Conservation (phyloP, 2,113 vertebrate species). For the Paedocypris sp. region DNA sequence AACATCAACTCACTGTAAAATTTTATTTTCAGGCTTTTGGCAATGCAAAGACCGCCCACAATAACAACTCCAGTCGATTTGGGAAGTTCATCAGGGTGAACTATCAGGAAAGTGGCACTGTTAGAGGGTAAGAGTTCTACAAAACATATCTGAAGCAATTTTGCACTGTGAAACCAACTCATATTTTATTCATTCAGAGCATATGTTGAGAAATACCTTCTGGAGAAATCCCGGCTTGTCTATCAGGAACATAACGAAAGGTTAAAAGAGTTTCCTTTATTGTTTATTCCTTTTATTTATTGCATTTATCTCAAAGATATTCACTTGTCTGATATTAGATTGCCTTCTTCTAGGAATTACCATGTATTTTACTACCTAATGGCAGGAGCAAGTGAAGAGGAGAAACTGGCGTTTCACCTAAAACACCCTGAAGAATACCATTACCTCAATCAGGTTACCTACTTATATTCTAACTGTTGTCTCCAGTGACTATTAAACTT, state of each 20-base stretch:
- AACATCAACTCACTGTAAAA: no score
- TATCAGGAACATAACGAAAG: constrained; percentile 97
- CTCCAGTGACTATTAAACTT: no score
- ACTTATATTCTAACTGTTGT: no score
- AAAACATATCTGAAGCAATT: neutral
- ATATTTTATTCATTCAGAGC: constrained; percentile 64
- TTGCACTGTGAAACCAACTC: neutral
- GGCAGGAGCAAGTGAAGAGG: constrained; percentile 90
- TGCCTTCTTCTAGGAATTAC: constrained; percentile 79
- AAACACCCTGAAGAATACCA: constrained; percentile 91
- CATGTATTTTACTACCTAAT: constrained; percentile 99
- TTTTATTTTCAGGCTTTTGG: constrained; percentile 99
- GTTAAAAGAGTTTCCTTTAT: constrained; percentile 46
- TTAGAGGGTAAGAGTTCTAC: constrained; percentile 76
- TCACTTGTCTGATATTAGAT: constrained; percentile 4
- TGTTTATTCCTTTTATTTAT: neutral
- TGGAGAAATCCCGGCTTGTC: constrained; percentile 94
- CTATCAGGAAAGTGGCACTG: constrained; percentile 95
- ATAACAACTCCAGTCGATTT: constrained; percentile 98
- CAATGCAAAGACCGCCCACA: constrained; percentile 96
- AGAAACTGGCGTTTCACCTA: constrained; percentile 84
- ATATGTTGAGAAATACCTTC: constrained; percentile 94
- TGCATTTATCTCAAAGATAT: neutral
- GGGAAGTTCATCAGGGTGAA: constrained; percentile 99
- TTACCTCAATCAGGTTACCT: constrained; percentile 94